Evolutionary conservation across 2,888 invertebrate genomes (phyloP), one percentile per base, ranked within the genome.

Genomic region (Coremacera marginata): DNA sequence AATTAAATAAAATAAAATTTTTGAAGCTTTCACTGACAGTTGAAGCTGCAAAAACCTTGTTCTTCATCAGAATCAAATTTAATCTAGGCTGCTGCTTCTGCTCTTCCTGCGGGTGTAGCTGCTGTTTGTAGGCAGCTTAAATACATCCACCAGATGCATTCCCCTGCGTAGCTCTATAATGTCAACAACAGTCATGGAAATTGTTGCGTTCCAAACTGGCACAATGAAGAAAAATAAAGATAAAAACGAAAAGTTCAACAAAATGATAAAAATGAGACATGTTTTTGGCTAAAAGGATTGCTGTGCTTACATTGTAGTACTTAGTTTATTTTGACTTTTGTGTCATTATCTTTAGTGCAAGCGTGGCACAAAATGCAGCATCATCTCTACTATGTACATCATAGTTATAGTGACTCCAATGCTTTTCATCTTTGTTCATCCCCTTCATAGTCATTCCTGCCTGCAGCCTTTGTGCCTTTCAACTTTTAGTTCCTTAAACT

Each of bases 61-160:
- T 70, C 70, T 70, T 27, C 68, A 70, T 76, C 70, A 63, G 31
- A 76, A 70, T 76, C 62, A 76, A 60, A 76, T 63, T 63, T 62
- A 22, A 62, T 73, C 49, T 16, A 68, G 31, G 52, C 25, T 67
- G 7, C 67, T 11, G 16, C 67, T 60, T 19, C 60, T 57, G 22
- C 67, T 60, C 7, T n/a, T 60, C 9, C 27, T 60, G 60, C n/a
- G 22, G 60, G 22, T 27, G 60, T 1, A 11, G 22, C 14, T 57
- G 57, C 19, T 19, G 57, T 57, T 37, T 37, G 37, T 7, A 37
- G 37, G 37, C 37, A 37, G 37, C 37, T 8, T 31, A 4, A 5
- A n/a, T 31, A 37, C 8, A 37, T 37, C 37, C 7, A 37, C 5
- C 37, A 37, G 37, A 37, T 25, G 57, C 2, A 25, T 25, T 60